phyloP scores from a whole-genome alignment of 2,113 vertebrate genomes.

The Malurus alboscapulatus region DNA sequence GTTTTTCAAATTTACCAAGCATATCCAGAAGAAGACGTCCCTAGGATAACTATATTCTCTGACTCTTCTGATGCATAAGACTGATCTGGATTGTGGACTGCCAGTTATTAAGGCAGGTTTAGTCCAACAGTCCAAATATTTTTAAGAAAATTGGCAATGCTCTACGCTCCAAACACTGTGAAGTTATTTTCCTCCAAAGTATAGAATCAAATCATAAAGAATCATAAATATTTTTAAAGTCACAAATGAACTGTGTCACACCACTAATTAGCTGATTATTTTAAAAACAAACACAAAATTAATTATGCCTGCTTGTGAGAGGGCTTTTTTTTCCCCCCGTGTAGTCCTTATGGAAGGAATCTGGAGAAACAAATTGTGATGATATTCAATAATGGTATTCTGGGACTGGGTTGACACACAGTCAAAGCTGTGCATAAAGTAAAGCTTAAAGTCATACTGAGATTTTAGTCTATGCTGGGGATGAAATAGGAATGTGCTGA shows the following conservation, averaged over 20 bases:
- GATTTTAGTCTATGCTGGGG: background rate
- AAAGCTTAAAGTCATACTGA: background rate
- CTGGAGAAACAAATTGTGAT: slow-evolving; percentile 39
- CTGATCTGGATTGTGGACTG: background rate
- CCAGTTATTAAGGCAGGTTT: slow-evolving; percentile 1
- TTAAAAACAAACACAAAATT: slow-evolving; percentile 71
- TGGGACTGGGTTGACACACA: background rate
- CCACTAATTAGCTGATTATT: slow-evolving; percentile 66
- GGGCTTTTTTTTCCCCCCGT: background rate
- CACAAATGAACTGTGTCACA: slow-evolving; percentile 66
- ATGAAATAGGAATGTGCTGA: background rate
- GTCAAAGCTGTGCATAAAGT: background rate
- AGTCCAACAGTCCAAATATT: slow-evolving; percentile 24
- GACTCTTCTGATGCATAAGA: background rate
- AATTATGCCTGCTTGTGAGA: slow-evolving; percentile 59
- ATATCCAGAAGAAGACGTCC: background rate
- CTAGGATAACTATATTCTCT: background rate
- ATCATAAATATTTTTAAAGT: slow-evolving; percentile 70
- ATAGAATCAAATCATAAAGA: slow-evolving; percentile 58
- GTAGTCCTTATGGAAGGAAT: slow-evolving; percentile 59
- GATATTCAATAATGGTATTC: slow-evolving; percentile 26
- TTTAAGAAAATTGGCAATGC: slow-evolving; percentile 51
- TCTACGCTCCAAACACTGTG: slow-evolving; percentile 12
- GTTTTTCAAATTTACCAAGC: background rate
- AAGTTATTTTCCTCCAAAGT: slow-evolving; percentile 60